These are phyloP conservation scores for Centropus bengalensis DNA, from an alignment of 2,113 vertebrate species.

Conservation along the genomic window DNA sequence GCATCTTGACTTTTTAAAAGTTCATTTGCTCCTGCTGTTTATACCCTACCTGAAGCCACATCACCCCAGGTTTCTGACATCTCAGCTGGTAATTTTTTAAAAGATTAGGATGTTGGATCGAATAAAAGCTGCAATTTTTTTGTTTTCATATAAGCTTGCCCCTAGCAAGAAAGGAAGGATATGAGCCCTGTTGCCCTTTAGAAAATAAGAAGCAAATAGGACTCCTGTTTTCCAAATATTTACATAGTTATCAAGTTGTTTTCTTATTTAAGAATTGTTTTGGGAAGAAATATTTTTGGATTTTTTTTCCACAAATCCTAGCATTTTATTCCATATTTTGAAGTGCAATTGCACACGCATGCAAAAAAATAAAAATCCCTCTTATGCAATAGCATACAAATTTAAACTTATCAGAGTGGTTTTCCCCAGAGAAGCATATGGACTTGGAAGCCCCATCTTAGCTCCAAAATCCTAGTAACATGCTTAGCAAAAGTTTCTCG, in stretches of 20 bases:
- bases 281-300: background rate
- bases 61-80: constrained; percentile 2
- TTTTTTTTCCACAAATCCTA: background rate
- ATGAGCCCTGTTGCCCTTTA: background rate
- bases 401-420: background rate
- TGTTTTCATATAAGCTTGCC: background rate
- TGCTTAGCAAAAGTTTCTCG: background rate
- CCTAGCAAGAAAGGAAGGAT: background rate
- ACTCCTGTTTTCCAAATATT: background rate
- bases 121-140: background rate
- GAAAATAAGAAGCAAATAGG: background rate
- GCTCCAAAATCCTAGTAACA: background rate
- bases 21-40: constrained; percentile 67
- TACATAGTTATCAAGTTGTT: background rate
- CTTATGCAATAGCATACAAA: background rate
- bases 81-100: background rate
- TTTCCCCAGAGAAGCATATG: background rate
- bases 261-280: background rate
- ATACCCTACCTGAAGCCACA: constrained; percentile 55
- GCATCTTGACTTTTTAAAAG: constrained; percentile 51
- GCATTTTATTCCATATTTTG: background rate
- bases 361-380: background rate
- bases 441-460: background rate
- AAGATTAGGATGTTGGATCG: constrained; percentile 14
- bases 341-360: background rate